phyloP scores from a whole-genome alignment of 2,797 vertebrate species.

The Champsocephalus gunnari region DNA sequence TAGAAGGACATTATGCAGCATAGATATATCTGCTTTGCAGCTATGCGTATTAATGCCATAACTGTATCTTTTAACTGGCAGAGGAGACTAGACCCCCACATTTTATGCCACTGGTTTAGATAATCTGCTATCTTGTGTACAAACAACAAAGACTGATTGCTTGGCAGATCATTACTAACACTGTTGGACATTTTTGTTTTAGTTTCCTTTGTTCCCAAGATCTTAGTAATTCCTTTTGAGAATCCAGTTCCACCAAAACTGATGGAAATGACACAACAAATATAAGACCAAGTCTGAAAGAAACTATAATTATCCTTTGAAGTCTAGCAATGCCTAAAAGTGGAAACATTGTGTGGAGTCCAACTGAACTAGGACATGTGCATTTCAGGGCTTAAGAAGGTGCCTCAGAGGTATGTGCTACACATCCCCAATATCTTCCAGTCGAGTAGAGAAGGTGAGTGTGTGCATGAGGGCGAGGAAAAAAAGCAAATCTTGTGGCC shows the following conservation, averaged over 20 bases:
- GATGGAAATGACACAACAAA: background rate
- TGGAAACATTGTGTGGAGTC: background rate
- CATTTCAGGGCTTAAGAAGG: constrained; percentile 19
- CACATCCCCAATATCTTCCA: constrained; percentile 57
- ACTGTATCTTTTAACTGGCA: background rate
- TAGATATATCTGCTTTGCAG: background rate
- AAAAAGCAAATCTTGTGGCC: constrained; percentile 74
- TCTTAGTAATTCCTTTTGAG: background rate
- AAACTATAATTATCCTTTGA: background rate
- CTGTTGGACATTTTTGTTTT: background rate
- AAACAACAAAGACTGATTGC: background rate
- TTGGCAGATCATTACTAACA: constrained; percentile 7
- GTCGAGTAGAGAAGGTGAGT: constrained; percentile 59
- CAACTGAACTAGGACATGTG: constrained; percentile 22
- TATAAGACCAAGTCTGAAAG: background rate
- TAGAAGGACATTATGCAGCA: background rate
- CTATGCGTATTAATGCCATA: background rate
- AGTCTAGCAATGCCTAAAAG: constrained; percentile 1
- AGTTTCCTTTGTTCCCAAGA: background rate
- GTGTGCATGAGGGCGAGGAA: constrained; percentile 51
- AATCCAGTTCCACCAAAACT: constrained; percentile 2
- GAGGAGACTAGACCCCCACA: background rate
- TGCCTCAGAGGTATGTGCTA: constrained; percentile 49
- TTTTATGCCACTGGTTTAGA: background rate
- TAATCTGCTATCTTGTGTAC: constrained; percentile 9